Conservation (phyloP, 2,797 vertebrate genomes). For the Chaunax sp. region DNA sequence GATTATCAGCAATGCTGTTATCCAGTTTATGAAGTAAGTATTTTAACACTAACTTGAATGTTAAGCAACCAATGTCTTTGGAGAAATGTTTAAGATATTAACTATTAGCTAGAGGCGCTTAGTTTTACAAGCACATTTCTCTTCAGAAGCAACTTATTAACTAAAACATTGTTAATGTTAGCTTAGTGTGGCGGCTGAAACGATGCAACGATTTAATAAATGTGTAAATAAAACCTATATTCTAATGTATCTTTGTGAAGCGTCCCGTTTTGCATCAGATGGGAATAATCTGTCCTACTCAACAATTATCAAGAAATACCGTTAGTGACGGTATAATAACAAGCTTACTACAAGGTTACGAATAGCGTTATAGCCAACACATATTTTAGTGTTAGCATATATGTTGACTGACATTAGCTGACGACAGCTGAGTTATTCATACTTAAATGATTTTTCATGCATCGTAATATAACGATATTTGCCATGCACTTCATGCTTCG, state of each 20-base stretch:
- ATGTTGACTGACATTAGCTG: not conserved
- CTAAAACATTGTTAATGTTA: not conserved
- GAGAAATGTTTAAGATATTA: not conserved
- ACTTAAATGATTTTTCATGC: too few relatives aligned
- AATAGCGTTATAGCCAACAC: not conserved
- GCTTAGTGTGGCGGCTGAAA: too few relatives aligned
- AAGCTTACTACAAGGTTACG: not conserved
- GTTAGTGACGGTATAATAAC: slow-evolving; percentile 1
- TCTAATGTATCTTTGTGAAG: not conserved
- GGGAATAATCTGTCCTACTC: not conserved
- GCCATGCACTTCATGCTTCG: not conserved
- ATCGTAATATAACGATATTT: too few relatives aligned
- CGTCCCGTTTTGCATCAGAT: slow-evolving; percentile 4
- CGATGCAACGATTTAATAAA: not conserved
- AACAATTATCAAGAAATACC: too few relatives aligned
- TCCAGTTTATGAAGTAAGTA: slow-evolving; percentile 45
- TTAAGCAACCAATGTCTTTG: not conserved
- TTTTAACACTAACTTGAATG: fast-evolving
- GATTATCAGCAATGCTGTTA: slow-evolving; percentile 21
- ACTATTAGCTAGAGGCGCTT: slow-evolving; percentile 24
- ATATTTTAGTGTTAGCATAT: not conserved
- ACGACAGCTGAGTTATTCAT: not conserved
- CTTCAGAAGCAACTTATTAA: not conserved
- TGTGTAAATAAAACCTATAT: not conserved
- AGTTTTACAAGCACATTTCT: not conserved